These are phyloP conservation scores for Thryonomys swinderianus DNA, from an alignment of 2,113 vertebrate species.

Conservation along the genomic window DNA sequence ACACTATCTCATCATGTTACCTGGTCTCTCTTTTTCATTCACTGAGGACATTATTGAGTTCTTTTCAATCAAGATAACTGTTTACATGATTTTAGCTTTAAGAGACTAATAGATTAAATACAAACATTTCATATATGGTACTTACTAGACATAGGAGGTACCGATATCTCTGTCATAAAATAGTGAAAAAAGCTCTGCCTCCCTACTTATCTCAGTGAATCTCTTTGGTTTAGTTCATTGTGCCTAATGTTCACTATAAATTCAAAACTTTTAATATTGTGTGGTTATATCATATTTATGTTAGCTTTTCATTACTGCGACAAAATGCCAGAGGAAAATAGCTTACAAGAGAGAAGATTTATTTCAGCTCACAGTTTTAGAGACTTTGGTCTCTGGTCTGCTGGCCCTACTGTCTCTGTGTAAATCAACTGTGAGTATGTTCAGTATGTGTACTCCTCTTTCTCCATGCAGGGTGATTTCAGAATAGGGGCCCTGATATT, in stretches of 20 bases:
- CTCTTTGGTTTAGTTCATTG: background rate
- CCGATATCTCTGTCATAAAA: background rate
- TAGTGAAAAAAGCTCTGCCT: background rate
- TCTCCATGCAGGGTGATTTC: background rate
- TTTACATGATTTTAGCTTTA: background rate
- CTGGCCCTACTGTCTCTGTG: background rate
- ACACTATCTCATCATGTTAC: background rate
- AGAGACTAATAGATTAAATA: background rate
- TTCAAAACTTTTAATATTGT: background rate
- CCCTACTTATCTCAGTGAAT: background rate
- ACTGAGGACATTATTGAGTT: background rate
- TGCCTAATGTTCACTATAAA: background rate
- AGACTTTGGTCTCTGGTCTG: background rate
- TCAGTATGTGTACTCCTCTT: background rate
- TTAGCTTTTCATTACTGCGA: background rate
- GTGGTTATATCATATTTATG: background rate
- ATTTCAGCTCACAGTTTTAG: background rate
- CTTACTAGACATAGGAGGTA: background rate
- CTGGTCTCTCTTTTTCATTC: background rate
- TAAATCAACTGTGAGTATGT: background rate
- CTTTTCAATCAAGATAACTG: background rate
- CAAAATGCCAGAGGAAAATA: background rate
- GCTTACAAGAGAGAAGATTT: background rate
- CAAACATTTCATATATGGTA: background rate
- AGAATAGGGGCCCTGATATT: background rate